Percentiles rank a stretch among this genome's conserved stretches.
These are phyloP conservation scores for Amphipyra berbera DNA, from an alignment of 2,888 invertebrate genomes.

Conservation along the genomic window DNA sequence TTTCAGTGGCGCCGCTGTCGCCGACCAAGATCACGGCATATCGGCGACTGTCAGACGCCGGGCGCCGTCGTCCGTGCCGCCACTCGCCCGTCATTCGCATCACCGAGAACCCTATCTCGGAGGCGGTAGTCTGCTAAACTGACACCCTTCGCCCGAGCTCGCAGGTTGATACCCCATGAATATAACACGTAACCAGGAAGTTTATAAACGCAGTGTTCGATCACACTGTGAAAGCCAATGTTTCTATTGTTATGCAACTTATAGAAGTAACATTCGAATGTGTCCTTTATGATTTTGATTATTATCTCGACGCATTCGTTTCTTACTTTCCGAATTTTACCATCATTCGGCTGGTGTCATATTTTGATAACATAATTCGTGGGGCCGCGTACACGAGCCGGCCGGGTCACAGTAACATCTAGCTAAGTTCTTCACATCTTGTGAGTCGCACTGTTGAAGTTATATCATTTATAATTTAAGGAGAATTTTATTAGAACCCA, in stretches of 20 bases:
- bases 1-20: slow-evolving; percentile 92
- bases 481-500: slow-evolving; percentile 69
- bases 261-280: no score
- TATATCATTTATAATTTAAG: slow-evolving; percentile 73
- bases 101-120: slow-evolving; percentile 94
- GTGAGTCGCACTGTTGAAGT: slow-evolving; percentile 61
- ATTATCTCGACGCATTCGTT: slow-evolving; percentile 1
- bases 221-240: background rate
- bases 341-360: background rate
- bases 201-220: background rate
- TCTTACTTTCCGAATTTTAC: slow-evolving; percentile 5
- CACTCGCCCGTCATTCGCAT: slow-evolving; percentile 92
- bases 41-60: slow-evolving; percentile 89
- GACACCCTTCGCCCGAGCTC: slow-evolving; percentile 11
- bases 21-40: slow-evolving; percentile 92
- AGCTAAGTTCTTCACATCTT: slow-evolving; percentile 55
- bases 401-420: slow-evolving; percentile 44
- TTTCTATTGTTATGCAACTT: no score
- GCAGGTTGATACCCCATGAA: slow-evolving; percentile 18
- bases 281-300: no score
- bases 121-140: slow-evolving; percentile 93
- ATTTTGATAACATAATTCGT: slow-evolving; percentile 23
- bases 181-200: slow-evolving; percentile 1
- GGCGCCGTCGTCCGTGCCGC: slow-evolving; percentile 83
- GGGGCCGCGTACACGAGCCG: slow-evolving; percentile 49